These are phyloP conservation scores for Sclerodermus sp. DNA, from an alignment of 2,888 invertebrate species.

Conservation along the genomic window DNA sequence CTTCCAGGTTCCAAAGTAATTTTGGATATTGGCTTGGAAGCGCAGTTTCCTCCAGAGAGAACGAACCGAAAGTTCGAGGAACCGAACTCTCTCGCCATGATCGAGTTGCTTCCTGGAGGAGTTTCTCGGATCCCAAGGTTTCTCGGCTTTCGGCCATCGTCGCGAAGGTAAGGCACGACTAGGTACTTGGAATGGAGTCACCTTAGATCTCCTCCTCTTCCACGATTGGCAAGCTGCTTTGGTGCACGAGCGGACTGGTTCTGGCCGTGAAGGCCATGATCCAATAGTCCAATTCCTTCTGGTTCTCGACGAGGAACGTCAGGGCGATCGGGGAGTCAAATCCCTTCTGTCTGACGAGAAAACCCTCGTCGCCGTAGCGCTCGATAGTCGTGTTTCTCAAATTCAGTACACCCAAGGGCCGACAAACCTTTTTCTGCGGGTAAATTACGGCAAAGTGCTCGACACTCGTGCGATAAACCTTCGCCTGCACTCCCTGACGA, in stretches of 20 bases:
- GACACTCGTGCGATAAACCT: conserved; percentile 66
- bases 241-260: conserved; percentile 60
- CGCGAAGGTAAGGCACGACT: conserved; percentile 7
- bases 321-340: conserved; percentile 66
- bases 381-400: conserved; percentile 65
- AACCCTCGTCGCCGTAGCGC: conserved; percentile 60
- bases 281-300: conserved; percentile 65
- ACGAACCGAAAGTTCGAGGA: too few species aligned
- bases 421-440: conserved; percentile 66
- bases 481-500: conserved; percentile 66
- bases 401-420: conserved; percentile 66
- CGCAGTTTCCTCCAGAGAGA: too few species aligned
- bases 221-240: conserved; percentile 64
- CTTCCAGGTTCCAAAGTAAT: too few species aligned
- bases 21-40: too few species aligned
- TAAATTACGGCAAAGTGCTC: conserved; percentile 70
- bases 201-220: conserved; percentile 64
- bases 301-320: conserved; percentile 63
- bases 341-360: conserved; percentile 66
- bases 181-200: background rate
- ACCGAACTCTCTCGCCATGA: too few species aligned
- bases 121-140: too few species aligned
- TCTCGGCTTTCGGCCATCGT: conserved; percentile 29
- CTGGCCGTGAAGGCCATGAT: conserved; percentile 63
- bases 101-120: too few species aligned